Evolutionary conservation across 2,888 invertebrate species (phyloP).

Genomic region (Melanchra persicariae): DNA sequence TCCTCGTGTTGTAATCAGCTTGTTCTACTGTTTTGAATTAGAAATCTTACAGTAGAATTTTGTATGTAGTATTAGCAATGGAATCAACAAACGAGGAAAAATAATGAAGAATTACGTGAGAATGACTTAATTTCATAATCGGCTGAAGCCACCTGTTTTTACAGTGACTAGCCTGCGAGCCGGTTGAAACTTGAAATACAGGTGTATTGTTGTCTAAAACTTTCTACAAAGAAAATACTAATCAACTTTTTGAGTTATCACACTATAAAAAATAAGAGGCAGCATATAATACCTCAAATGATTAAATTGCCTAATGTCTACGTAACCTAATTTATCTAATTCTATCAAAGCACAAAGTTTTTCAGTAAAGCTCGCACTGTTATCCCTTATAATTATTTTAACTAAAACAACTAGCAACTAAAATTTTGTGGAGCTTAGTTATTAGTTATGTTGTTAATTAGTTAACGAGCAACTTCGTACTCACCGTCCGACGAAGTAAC

Average conservation of each 20-base stretch:
- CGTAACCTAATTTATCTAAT: constrained; percentile 32
- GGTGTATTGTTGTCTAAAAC: constrained; percentile 29
- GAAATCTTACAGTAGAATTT: too few relatives aligned
- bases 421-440: constrained; percentile 50
- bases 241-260: constrained; percentile 33
- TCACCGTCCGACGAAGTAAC: constrained; percentile 85
- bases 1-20: neutral
- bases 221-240: constrained; percentile 25
- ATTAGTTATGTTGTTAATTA: constrained; percentile 64
- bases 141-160: constrained; percentile 54
- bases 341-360: constrained; percentile 45
- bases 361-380: constrained; percentile 37
- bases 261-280: constrained; percentile 8
- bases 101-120: constrained; percentile 7
- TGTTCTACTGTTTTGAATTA: neutral
- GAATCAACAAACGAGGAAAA: constrained; percentile 1
- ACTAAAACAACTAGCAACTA: constrained; percentile 40
- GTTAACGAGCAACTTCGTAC: constrained; percentile 68
- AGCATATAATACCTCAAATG: constrained; percentile 20
- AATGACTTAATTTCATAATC: constrained; percentile 19
- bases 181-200: constrained; percentile 29
- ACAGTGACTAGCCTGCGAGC: constrained; percentile 13
- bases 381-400: constrained; percentile 52
- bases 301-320: constrained; percentile 33
- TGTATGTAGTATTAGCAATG: too few relatives aligned